These are phyloP conservation scores for Teleogryllus occipitalis DNA, from an alignment of 1,140 invertebrate species.

Conservation along the genomic window DNA sequence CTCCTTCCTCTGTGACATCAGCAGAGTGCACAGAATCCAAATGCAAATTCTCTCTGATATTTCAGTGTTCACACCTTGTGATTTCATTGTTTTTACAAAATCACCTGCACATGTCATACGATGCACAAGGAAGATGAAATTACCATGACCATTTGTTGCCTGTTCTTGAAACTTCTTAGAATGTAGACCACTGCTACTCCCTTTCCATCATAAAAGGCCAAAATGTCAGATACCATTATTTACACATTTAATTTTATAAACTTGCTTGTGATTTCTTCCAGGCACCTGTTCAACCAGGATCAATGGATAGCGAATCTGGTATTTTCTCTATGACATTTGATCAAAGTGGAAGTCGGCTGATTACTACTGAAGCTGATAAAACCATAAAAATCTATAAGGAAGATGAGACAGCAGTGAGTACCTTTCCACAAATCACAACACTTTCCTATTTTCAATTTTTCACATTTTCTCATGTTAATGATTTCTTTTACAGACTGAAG, in stretches of 20 bases:
- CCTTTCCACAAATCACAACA: neutral
- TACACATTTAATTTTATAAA: neutral
- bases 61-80: no score
- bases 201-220: no score
- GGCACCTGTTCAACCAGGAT: constrained; percentile 94
- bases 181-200: no score
- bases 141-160: no score
- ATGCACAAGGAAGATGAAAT: no score
- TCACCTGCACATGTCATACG: no score
- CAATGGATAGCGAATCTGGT: constrained; percentile 97
- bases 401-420: constrained; percentile 79
- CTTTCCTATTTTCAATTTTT: neutral
- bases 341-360: constrained; percentile 82
- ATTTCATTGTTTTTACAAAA: no score
- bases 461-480: constrained; percentile 5
- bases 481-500: constrained; percentile 66
- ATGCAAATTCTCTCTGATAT: no score
- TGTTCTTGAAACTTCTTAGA: no score
- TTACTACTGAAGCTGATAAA: constrained; percentile 98
- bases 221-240: no score
- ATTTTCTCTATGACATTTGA: constrained; percentile 91
- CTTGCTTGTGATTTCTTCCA: constrained; percentile 38
- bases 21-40: no score
- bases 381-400: constrained; percentile 99
- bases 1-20: no score